A percentile compares a stretch with the other conserved stretches of the same genome.
Conservation (phyloP, 2,113 vertebrate genomes). For the Isurus oxyrinchus region DNA sequence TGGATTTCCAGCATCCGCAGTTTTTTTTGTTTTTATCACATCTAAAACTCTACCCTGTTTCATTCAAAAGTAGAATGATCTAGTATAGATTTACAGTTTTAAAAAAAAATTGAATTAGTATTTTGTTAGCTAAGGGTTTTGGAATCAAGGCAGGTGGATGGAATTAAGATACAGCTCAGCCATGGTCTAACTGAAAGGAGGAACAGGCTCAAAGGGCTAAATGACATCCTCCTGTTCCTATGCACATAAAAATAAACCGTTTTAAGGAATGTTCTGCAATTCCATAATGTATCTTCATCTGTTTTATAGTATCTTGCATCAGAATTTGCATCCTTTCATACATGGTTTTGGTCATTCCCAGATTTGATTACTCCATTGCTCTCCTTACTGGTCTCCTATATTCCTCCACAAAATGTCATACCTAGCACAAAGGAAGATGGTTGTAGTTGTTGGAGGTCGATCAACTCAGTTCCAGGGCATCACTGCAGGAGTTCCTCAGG, state of each 20-base stretch:
- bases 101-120: not conserved
- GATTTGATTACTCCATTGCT: not conserved
- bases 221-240: not conserved
- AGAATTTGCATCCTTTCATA: not conserved
- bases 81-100: not conserved
- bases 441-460: too few relatives aligned
- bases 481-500: too few relatives aligned
- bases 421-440: too few relatives aligned
- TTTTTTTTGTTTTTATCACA: too few relatives aligned
- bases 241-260: not conserved
- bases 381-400: not conserved
- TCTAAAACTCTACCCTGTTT: not conserved
- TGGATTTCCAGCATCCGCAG: too few relatives aligned
- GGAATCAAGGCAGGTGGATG: not conserved
- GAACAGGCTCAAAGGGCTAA: not conserved
- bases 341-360: not conserved
- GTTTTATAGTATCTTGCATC: not conserved
- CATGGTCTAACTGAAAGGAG: not conserved
- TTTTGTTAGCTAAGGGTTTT: not conserved
- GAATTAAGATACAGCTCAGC: not conserved
- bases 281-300: not conserved
- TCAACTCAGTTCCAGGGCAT: too few relatives aligned
- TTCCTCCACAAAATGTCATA: not conserved
- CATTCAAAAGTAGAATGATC: not conserved
- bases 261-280: not conserved